A percentile compares a stretch with the other conserved stretches of the same genome.
Conservation (phyloP, 2,888 invertebrate species). For the Alsophila aescularia region DNA sequence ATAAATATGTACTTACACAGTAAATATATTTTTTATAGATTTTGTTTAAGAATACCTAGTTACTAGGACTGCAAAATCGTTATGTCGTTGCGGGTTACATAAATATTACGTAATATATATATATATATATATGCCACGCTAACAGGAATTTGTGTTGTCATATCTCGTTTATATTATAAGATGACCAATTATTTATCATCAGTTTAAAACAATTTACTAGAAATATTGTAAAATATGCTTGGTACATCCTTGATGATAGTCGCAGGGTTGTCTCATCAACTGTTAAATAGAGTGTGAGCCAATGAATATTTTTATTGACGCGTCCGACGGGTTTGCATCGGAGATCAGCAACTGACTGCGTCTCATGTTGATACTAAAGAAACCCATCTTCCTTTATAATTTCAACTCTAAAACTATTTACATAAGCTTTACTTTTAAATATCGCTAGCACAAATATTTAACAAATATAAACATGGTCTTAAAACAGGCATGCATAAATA, state of each 20-base stretch:
- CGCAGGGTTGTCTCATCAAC: conserved; percentile 71
- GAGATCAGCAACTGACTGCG: conserved; percentile 48
- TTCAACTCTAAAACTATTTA: conserved; percentile 42
- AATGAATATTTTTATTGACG: conserved; percentile 84
- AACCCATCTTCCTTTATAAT: conserved; percentile 31
- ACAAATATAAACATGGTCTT: conserved; percentile 41
- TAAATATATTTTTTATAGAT: too few relatives aligned
- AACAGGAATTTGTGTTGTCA: too few relatives aligned
- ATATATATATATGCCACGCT: too few relatives aligned
- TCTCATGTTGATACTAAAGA: conserved; percentile 38
- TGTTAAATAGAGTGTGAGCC: conserved; percentile 81
- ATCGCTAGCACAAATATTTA: conserved; percentile 1
- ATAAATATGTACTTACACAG: too few relatives aligned
- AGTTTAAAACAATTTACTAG: background rate
- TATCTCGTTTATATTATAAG: too few relatives aligned
- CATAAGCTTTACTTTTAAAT: conserved; percentile 43
- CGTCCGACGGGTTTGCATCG: conserved; percentile 68
- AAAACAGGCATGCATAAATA: conserved; percentile 41
- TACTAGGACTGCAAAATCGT: too few relatives aligned
- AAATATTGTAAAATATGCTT: background rate
- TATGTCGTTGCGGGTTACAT: too few relatives aligned
- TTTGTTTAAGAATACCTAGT: too few relatives aligned
- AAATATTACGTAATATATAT: too few relatives aligned
- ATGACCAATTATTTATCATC: too few relatives aligned
- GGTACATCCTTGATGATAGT: conserved; percentile 61